Evolutionary conservation across 2,113 vertebrate species (phyloP).

Genomic region (Hypocryptadius cinnamomeus): DNA sequence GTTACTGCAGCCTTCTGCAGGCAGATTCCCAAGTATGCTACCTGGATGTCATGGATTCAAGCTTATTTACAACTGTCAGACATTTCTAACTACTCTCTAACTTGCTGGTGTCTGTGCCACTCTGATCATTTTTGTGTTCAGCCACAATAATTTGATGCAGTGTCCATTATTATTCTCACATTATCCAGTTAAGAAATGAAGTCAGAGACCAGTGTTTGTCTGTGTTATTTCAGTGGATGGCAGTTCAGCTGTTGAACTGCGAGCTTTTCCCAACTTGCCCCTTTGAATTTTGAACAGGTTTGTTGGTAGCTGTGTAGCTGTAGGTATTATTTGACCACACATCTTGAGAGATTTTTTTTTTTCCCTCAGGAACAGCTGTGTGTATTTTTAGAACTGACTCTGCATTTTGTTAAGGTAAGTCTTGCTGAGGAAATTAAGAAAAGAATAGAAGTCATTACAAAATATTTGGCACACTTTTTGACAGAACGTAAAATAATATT

Average conservation of each 20-base stretch:
- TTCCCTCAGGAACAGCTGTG: neutral
- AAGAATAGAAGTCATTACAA: neutral
- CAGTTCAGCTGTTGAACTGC: neutral
- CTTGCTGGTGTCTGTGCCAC: neutral
- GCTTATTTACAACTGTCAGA: neutral
- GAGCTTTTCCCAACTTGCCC: neutral
- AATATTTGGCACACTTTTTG: neutral
- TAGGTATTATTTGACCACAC: neutral
- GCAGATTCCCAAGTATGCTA: neutral
- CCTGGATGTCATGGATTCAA: neutral
- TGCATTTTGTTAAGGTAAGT: neutral
- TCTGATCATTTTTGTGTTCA: neutral
- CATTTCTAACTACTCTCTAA: neutral
- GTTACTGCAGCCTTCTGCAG: neutral
- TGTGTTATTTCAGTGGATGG: neutral
- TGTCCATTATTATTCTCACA: neutral
- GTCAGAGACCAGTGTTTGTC: neutral
- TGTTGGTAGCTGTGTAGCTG: neutral
- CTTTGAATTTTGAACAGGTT: neutral
- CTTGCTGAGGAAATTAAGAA: neutral
- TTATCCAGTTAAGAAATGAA: neutral
- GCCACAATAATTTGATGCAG: neutral
- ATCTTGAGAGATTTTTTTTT: neutral
- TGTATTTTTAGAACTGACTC: neutral
- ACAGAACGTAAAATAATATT: neutral